Evolutionary conservation across 2,888 invertebrate genomes (phyloP).

Genomic region (Ceramica pisi): DNA sequence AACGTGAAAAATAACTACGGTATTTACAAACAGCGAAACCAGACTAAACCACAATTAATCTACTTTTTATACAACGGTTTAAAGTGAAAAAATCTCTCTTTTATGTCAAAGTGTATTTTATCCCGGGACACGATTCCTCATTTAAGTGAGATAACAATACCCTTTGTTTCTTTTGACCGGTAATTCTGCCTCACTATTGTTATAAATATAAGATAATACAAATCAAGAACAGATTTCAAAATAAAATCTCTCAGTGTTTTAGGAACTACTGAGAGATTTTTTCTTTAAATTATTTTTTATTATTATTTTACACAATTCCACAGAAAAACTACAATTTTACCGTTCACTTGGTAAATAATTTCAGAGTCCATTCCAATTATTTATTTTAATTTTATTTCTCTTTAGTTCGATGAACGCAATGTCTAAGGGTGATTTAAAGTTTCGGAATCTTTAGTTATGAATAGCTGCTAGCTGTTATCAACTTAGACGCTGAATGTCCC

Average conservation of each 20-base stretch:
- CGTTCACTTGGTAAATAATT: constrained; percentile 7
- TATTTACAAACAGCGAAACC: constrained; percentile 16
- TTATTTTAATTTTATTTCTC: constrained; percentile 43
- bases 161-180: constrained; percentile 77
- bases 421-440: constrained; percentile 43
- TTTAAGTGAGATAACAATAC: constrained; percentile 70
- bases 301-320: constrained; percentile 23
- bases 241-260: constrained; percentile 9
- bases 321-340: constrained; percentile 4
- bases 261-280: too few relatives aligned
- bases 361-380: constrained; percentile 5
- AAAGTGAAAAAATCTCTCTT: constrained; percentile 70
- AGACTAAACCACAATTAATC: constrained; percentile 40
- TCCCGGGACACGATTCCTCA: constrained; percentile 75
- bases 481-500: constrained; percentile 38
- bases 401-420: constrained; percentile 15
- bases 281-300: too few relatives aligned
- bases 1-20: constrained; percentile 21
- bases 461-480: constrained; percentile 39
- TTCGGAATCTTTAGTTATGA: constrained; percentile 40
- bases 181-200: constrained; percentile 72
- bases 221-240: constrained; percentile 37
- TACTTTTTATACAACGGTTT: constrained; percentile 36
- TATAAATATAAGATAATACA: constrained; percentile 51
- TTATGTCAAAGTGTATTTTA: constrained; percentile 75